Evolutionary conservation across 2,797 vertebrate species (phyloP).

Genomic region (Nyctibius grandis): DNA sequence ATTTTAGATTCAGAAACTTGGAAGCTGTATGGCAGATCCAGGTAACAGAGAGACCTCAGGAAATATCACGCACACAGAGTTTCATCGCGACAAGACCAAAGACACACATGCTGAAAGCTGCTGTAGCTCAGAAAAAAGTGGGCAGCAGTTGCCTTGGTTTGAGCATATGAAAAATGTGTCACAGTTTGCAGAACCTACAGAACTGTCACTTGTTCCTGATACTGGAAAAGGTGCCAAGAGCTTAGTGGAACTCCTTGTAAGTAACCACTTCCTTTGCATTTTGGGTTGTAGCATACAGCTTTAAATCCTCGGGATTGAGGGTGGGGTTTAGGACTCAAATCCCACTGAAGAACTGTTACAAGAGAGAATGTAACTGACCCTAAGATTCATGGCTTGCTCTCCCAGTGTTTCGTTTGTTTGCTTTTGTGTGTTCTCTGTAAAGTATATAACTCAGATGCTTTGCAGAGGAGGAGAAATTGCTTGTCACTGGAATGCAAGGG

Average conservation of each 20-base stretch:
- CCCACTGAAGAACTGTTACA: background rate
- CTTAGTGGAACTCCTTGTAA: conserved; percentile 91
- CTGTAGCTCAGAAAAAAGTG: conserved; percentile 77
- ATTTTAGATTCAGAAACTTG: conserved; percentile 79
- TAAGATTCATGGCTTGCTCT: background rate
- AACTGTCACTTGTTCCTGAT: conserved; percentile 73
- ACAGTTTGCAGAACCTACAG: conserved; percentile 72
- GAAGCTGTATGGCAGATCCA: conserved; percentile 74
- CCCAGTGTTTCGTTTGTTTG: background rate
- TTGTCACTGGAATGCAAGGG: background rate
- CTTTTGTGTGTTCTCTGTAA: background rate
- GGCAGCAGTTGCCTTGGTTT: conserved; percentile 82
- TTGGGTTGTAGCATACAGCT: background rate
- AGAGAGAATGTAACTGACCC: accelerated
- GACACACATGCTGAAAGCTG: conserved; percentile 79
- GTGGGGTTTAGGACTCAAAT: background rate
- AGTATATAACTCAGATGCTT: background rate
- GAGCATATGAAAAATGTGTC: conserved; percentile 76
- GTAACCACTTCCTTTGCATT: conserved; percentile 21
- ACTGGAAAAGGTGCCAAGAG: conserved; percentile 81
- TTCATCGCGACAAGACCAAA: conserved; percentile 85
- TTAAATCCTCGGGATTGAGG: background rate
- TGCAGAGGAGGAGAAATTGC: conserved; percentile 6
- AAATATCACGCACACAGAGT: conserved; percentile 71
- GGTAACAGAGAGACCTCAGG: conserved; percentile 75